Base-by-base conservation (phyloP, 2,888 invertebrate genomes). In the Smittia aterrima region DNA sequence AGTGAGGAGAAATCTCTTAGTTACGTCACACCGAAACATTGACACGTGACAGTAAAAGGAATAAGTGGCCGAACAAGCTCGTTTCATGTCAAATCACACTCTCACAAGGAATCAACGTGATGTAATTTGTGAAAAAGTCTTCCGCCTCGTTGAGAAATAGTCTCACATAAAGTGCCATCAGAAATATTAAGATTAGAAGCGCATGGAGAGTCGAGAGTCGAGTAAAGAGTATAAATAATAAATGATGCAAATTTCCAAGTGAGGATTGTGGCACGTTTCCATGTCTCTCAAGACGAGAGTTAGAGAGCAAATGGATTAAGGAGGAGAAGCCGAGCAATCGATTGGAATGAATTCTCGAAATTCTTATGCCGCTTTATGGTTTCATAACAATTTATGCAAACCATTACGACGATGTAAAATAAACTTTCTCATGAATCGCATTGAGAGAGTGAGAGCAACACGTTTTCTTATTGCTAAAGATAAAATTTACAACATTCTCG, bases 151-250 rank as follows among this genome's bases (percentile, higher is more conserved):
- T 62, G 72, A 72, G 62, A 72, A 72, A 72, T 72, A 72, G 72
- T 72, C 58, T 13, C 38, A 62, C 72, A 72, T 72, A 72, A 72
- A 72, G 72, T 72, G 72, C 72, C 72, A 72, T 72, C 72, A 72
- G 27, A 58, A 40, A 72, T 72, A 72, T 72, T 72, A 62, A 72
- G 72, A 72, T 72, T 62, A 72, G 58, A 32, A 40, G 54, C 32
- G 54, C 22, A 47, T 47, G 24, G 66, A 66, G 66, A 66, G 32
- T 67, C 7, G 9, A 72, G 53, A 62, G 66, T 53, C 53, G 66
- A 66, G 32, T 67, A 38, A 20, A 72, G 53, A 62, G 66, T 53
- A 75, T 66, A 71, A 75, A 75, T 75, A 71, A 75, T 71, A 74
- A 53, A 74, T 74, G 66, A 66, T 66, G 74, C 53, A 74, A 54